Evolutionary conservation across 2,888 invertebrate species (phyloP), one percentile per base, ranked within the genome.

Genomic region (Lacanobia oleracea): DNA sequence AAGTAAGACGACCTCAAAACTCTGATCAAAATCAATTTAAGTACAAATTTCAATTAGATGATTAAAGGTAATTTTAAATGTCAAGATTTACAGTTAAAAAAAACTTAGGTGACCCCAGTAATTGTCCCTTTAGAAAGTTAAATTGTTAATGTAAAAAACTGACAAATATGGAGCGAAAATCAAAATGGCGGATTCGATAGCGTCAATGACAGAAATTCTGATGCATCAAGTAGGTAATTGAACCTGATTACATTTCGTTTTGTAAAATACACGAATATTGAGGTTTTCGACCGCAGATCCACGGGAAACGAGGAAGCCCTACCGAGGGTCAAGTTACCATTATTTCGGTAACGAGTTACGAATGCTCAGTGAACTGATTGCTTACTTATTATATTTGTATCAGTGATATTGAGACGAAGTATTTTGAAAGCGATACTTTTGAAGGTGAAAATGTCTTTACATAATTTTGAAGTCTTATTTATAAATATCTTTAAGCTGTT

Each of bases 301-400:
- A 72, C 68, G 74, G 85, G 85, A 85, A 83, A 79, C 66, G 61
- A 75, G 70, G 78, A 85, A 83, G 84, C 85, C 87, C 54, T 61
- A 27, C n/a, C 0, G 2, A 40, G 76, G 64, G 60, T 85, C 78
- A 60, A 43, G 53, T 86, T 84, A 79, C 78, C 62, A 64, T 48
- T 67, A 73, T 64, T 86, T 82, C 77, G 84, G 82, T 54, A 62
- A 84, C 56, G 67, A 70, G 45, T 45, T 3, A 50, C 10, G 23
- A 51, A 73, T 68, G 84, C 57, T 83, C 67, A 72, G 27, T 71
- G 72, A 67, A 61, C 37, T 27, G 67, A 21, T 61, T 18, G 3
- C 1, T 27, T 21, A n/a, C 14, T 43, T 60, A 14, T 21, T 54
- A 61, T 54, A 68, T 62, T 72, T 77, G 6, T 33, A 6, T 33